Conservation (phyloP, 2,888 invertebrate species). For the Mactromeris polynyma region DNA sequence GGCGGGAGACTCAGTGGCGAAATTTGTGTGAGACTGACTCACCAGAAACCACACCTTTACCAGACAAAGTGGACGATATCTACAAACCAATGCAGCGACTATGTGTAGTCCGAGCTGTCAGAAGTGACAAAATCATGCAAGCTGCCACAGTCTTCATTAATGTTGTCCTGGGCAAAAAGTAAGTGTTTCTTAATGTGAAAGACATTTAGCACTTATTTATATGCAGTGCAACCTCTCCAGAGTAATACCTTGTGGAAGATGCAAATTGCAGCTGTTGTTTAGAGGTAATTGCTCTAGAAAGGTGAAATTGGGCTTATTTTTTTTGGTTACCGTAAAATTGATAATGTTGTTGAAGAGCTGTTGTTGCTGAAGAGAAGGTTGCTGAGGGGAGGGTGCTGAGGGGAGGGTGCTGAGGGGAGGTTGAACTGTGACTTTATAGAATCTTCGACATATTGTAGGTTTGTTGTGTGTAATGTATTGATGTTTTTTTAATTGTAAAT, state of each 20-base stretch:
- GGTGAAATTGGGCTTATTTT: too few relatives aligned
- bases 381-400: too few relatives aligned
- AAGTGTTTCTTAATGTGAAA: slow-evolving; percentile 52
- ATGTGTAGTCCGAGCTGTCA: slow-evolving; percentile 85
- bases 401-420: too few relatives aligned
- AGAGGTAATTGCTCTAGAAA: too few relatives aligned
- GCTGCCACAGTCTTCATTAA: slow-evolving; percentile 84
- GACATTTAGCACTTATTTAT: not conserved
- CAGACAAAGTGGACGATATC: slow-evolving; percentile 86
- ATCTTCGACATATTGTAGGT: not conserved
- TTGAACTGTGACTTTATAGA: not conserved
- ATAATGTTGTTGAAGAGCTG: too few relatives aligned
- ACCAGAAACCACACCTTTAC: slow-evolving; percentile 84
- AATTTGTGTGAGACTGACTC: slow-evolving; percentile 86
- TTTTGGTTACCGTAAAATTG: too few relatives aligned
- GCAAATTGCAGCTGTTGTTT: too few relatives aligned
- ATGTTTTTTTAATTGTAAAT: not conserved
- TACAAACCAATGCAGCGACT: slow-evolving; percentile 85
- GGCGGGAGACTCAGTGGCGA: slow-evolving; percentile 87
- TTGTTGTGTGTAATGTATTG: not conserved
- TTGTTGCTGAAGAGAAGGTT: too few relatives aligned
- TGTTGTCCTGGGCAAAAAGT: slow-evolving; percentile 85
- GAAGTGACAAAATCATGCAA: slow-evolving; percentile 86
- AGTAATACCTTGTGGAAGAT: too few relatives aligned
- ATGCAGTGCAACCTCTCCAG: too few relatives aligned